Conservation (phyloP, 2,888 invertebrate genomes). For the Hirudinaria manillensis region DNA sequence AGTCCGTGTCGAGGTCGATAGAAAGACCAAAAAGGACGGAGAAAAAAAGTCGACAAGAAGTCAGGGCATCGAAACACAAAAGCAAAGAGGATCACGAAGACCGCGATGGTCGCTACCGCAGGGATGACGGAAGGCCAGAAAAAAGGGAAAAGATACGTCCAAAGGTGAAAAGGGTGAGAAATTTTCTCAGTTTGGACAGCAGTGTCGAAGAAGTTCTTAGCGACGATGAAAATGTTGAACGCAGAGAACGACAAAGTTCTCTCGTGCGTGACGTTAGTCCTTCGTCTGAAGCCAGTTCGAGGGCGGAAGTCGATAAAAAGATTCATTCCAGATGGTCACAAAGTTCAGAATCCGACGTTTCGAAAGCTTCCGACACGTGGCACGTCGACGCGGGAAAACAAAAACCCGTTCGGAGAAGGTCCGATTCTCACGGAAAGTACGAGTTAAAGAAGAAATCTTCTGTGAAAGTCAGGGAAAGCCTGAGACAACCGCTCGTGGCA, state of each 20-base stretch:
- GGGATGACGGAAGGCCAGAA: background rate
- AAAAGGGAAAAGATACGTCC: background rate
- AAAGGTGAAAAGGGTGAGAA: background rate
- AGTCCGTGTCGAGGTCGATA: background rate
- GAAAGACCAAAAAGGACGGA: background rate
- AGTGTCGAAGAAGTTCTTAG: slow-evolving; percentile 16
- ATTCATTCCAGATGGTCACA: no score
- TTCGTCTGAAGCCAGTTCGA: no score
- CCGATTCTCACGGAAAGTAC: no score
- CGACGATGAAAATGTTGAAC: background rate
- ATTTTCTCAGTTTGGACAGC: slow-evolving; percentile 12
- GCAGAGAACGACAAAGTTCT: background rate
- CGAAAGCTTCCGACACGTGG: slow-evolving; percentile 2
- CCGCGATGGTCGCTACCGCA: background rate
- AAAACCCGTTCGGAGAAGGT: background rate
- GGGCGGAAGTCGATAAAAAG: no score
- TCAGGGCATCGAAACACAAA: background rate
- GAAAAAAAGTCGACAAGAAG: background rate
- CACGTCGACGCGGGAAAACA: background rate
- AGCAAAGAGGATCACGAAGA: background rate
- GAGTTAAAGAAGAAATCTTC: no score
- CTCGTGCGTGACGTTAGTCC: no score
- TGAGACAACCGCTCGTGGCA: no score
- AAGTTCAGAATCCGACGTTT: no score
- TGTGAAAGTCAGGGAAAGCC: no score